phyloP scores from a whole-genome alignment of 2,888 invertebrate genomes.

The Yponomeuta malinellus region DNA sequence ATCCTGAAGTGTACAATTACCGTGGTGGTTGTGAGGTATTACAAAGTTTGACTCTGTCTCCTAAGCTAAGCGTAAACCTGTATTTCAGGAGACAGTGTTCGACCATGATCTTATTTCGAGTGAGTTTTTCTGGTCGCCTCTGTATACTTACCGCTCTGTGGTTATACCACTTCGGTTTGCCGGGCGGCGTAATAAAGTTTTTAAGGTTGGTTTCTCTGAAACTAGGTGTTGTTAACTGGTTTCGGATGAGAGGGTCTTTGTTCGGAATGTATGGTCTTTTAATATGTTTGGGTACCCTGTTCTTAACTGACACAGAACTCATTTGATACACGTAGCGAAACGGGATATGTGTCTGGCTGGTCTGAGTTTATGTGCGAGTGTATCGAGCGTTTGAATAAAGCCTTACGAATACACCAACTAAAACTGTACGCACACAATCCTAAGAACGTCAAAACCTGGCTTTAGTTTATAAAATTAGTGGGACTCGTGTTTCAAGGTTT shows the following conservation, averaged over 20 bases:
- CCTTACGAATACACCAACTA: too few relatives aligned
- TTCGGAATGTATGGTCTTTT: neutral
- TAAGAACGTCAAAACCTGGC: too few relatives aligned
- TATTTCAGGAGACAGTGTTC: too few relatives aligned
- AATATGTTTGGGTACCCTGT: neutral
- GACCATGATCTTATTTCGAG: too few relatives aligned
- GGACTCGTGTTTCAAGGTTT: too few relatives aligned
- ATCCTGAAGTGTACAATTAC: too few relatives aligned
- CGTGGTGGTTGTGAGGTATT: too few relatives aligned
- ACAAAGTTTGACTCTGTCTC: too few relatives aligned
- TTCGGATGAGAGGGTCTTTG: neutral
- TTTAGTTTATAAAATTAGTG: too few relatives aligned
- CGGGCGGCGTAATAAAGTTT: neutral
- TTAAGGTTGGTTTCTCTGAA: neutral
- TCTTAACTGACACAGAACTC: neutral
- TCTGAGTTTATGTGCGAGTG: neutral
- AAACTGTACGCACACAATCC: too few relatives aligned
- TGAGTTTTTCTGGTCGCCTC: neutral
- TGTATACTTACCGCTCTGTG: neutral
- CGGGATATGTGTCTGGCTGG: neutral
- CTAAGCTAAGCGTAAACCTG: too few relatives aligned
- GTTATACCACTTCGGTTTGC: neutral
- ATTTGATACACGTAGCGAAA: neutral
- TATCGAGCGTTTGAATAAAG: neutral
- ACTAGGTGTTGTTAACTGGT: conserved; percentile 1